Conservation (phyloP, 92 coral and sea anemone species). For the Umimayanthus chanpuru region DNA sequence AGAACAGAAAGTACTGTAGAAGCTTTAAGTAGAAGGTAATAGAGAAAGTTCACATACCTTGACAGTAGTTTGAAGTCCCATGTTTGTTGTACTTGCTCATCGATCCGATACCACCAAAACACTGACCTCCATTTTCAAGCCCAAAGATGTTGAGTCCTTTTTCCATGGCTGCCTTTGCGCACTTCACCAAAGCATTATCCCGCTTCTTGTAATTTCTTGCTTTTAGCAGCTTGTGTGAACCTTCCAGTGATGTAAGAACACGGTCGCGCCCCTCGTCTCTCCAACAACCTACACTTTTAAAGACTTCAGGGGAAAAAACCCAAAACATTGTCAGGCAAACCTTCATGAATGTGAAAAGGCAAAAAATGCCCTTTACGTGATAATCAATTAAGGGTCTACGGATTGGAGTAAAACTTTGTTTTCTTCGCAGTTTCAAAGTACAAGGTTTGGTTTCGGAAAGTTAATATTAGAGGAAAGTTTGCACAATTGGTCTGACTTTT, state of each 20-base stretch:
- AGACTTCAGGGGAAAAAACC: not conserved
- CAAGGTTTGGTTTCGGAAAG: too few species aligned
- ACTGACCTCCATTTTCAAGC: slow-evolving; percentile 35
- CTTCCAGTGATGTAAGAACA: slow-evolving; percentile 4
- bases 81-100: slow-evolving; percentile 21
- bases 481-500: too few species aligned
- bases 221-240: not conserved
- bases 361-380: not conserved
- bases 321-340: not conserved
- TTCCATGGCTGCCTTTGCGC: slow-evolving; percentile 14
- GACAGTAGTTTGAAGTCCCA: slow-evolving; percentile 18
- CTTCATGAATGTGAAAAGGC: not conserved
- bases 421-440: too few species aligned
- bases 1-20: not conserved
- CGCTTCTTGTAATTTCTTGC: not conserved
- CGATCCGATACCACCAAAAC: slow-evolving; percentile 8
- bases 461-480: too few species aligned
- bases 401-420: too few species aligned
- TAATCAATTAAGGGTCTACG: not conserved
- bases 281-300: slow-evolving; percentile 44
- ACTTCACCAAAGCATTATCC: slow-evolving; percentile 10
- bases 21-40: not conserved
- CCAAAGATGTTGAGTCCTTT: slow-evolving; percentile 19
- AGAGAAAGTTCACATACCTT: slow-evolving; percentile 14
- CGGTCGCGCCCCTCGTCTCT: not conserved